Conservation (phyloP, 2,888 invertebrate species). For the Chrysolina oricalcia region DNA sequence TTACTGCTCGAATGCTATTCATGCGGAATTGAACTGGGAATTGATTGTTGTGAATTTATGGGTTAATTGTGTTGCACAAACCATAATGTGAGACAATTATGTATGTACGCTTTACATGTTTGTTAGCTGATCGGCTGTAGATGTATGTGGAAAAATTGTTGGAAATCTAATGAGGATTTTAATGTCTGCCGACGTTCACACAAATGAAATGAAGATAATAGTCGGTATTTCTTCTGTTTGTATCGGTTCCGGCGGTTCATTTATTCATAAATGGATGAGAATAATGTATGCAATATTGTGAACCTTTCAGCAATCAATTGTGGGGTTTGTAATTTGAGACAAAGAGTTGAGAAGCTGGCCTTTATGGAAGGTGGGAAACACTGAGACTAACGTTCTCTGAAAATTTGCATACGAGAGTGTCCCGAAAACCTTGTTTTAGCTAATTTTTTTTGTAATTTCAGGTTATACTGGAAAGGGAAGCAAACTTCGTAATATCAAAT, state of each 20-base stretch:
- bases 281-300: neutral
- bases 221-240: conserved; percentile 1
- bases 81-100: conserved; percentile 13
- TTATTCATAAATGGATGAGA: neutral
- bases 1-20: conserved; percentile 26
- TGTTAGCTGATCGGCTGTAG: neutral
- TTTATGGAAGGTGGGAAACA: too few species aligned
- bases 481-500: too few species aligned
- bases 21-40: conserved; percentile 28
- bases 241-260: conserved; percentile 11
- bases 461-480: too few species aligned
- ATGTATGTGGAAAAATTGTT: neutral
- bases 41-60: conserved; percentile 25
- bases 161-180: conserved; percentile 12
- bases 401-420: too few species aligned
- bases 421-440: too few species aligned
- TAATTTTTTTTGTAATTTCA: too few species aligned
- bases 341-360: neutral
- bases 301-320: neutral
- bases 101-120: neutral
- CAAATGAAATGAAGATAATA: conserved; percentile 15
- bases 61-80: conserved; percentile 26
- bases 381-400: too few species aligned
- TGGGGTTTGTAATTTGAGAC: neutral
- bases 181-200: conserved; percentile 13